Conservation (phyloP, 2,797 vertebrate genomes). For the Pangasius sanitwongsei region DNA sequence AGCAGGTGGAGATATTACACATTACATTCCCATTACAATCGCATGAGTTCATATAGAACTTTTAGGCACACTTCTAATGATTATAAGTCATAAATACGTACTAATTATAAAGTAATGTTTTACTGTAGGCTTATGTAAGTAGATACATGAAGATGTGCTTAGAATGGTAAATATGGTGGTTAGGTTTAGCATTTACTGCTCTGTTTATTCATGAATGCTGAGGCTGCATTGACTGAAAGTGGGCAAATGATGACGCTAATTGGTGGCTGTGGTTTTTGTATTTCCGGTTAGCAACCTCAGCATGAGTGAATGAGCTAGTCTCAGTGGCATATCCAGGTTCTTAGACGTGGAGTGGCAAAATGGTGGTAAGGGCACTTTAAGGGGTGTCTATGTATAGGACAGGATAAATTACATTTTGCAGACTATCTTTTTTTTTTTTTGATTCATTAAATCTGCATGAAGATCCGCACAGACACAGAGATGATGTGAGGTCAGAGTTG, state of each 20-base stretch:
- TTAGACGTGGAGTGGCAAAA: background rate
- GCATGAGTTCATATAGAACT: background rate
- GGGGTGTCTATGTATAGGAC: background rate
- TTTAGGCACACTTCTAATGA: background rate
- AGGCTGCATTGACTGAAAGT: too few relatives aligned
- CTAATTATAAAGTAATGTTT: background rate
- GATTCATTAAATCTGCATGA: conserved; percentile 10
- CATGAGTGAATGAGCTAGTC: background rate
- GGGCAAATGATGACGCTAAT: background rate
- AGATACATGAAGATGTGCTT: background rate
- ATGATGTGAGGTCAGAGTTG: background rate
- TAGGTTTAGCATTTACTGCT: background rate
- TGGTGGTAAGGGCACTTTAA: background rate
- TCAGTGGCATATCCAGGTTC: background rate
- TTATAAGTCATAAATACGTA: background rate
- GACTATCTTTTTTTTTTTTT: background rate
- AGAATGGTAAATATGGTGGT: too few relatives aligned
- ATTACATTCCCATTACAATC: background rate
- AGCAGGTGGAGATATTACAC: conserved; percentile 3
- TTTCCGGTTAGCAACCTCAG: background rate
- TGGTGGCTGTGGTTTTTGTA: background rate
- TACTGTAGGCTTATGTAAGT: background rate
- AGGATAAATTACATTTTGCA: background rate
- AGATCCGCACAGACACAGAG: too few relatives aligned
- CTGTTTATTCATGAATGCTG: background rate